These are phyloP conservation scores for Eupithecia subumbrata DNA, from an alignment of 2,888 invertebrate genomes.

Conservation along the genomic window DNA sequence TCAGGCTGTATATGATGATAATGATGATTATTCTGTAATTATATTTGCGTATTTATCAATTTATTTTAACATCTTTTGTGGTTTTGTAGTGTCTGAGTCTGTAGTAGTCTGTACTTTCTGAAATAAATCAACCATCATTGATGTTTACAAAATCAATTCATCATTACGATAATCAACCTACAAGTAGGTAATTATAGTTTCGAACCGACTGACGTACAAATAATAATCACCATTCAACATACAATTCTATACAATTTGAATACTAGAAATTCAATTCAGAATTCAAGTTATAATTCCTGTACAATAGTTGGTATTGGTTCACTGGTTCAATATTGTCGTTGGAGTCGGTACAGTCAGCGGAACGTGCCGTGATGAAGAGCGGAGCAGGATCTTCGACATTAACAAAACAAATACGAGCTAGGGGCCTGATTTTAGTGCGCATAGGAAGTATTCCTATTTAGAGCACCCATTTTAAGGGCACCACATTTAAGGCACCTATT, in stretches of 20 bases:
- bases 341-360: neutral
- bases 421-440: neutral
- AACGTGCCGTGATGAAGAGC: neutral
- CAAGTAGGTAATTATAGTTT: neutral
- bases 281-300: neutral
- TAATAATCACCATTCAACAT: neutral
- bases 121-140: neutral
- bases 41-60: too few species aligned
- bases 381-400: neutral
- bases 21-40: too few species aligned
- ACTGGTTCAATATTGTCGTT: neutral
- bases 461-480: too few species aligned
- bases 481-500: too few species aligned
- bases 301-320: slow-evolving; percentile 1
- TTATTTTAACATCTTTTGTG: too few species aligned
- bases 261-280: neutral
- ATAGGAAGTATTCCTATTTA: too few species aligned
- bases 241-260: neutral
- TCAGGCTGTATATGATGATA: neutral
- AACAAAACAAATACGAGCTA: neutral
- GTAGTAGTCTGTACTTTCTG: neutral
- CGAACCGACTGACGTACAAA: neutral
- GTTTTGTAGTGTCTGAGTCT: too few species aligned
- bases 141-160: neutral
- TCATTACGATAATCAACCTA: neutral